Conservation (phyloP, 2,113 vertebrate genomes). For the Cisticola juncidis region DNA sequence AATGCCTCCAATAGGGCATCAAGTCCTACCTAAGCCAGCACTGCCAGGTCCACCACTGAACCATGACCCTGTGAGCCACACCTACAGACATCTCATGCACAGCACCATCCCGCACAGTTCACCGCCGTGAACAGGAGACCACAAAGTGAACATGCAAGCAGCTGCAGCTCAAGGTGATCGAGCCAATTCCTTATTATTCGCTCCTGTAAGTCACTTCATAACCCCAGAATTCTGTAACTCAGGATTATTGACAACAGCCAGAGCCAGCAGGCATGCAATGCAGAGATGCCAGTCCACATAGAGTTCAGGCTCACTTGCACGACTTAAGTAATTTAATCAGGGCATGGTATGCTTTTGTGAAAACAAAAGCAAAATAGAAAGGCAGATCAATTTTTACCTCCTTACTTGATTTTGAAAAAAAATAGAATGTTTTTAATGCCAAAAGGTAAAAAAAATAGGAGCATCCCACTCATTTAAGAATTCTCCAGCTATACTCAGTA, state of each 20-base stretch:
- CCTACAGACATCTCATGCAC: too few species aligned
- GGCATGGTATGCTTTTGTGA: neutral
- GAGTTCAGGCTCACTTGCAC: rapidly evolving
- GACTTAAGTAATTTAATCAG: neutral
- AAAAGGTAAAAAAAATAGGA: neutral
- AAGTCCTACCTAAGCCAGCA: neutral
- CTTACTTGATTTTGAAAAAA: neutral
- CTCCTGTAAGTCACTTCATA: neutral
- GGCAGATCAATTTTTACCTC: neutral
- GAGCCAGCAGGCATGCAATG: neutral
- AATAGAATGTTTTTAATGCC: neutral
- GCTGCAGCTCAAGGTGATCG: neutral
- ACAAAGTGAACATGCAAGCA: neutral
- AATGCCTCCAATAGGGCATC: neutral
- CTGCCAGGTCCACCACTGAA: neutral
- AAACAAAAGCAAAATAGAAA: neutral
- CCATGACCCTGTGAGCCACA: neutral
- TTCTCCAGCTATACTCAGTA: neutral
- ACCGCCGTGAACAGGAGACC: neutral
- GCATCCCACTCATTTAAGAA: neutral
- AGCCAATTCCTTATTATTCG: neutral
- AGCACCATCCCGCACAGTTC: neutral
- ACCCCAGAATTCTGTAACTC: neutral
- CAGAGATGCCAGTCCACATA: neutral
- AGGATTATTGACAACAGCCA: neutral